Evolutionary conservation across 2,113 vertebrate species (phyloP).

Genomic region (Platichthys flesus): DNA sequence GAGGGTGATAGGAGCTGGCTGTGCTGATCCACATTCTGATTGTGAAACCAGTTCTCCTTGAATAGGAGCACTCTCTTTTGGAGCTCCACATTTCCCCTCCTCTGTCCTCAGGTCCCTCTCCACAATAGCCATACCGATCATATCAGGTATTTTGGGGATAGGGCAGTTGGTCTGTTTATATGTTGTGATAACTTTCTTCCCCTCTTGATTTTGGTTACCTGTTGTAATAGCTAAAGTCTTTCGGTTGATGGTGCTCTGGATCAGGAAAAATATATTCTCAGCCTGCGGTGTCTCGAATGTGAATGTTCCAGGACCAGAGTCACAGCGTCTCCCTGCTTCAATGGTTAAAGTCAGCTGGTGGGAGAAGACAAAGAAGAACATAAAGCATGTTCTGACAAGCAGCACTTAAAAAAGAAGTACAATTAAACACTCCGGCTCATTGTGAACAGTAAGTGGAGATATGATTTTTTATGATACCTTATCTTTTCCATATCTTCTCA

Average conservation of each 20-base stretch:
- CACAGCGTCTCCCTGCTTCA: constrained; percentile 92
- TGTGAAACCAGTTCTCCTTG: constrained; percentile 5
- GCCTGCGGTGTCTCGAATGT: constrained; percentile 91
- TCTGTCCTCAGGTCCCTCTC: constrained; percentile 54
- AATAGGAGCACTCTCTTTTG: not conserved
- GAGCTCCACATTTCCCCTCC: not conserved
- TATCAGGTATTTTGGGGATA: constrained; percentile 63
- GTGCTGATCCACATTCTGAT: constrained; percentile 36
- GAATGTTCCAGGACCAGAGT: constrained; percentile 92
- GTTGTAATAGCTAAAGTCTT: constrained; percentile 70
- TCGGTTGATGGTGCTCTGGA: constrained; percentile 88
- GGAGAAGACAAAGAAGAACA: constrained; percentile 3
- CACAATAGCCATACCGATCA: constrained; percentile 6
- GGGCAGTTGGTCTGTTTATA: constrained; percentile 73
- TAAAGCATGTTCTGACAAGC: not conserved
- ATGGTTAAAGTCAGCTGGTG: constrained; percentile 91
- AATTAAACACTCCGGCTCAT: not conserved
- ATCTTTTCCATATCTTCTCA: constrained; percentile 92
- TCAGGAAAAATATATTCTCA: constrained; percentile 89
- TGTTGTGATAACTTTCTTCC: constrained; percentile 42
- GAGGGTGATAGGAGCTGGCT: constrained; percentile 81
- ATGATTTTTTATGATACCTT: constrained; percentile 81
- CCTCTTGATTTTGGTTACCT: constrained; percentile 46
- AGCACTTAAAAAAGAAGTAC: not conserved
- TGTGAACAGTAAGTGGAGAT: not conserved